phyloP scores from a whole-genome alignment of 2,888 invertebrate genomes.

The Chaitophorus viminalis region DNA sequence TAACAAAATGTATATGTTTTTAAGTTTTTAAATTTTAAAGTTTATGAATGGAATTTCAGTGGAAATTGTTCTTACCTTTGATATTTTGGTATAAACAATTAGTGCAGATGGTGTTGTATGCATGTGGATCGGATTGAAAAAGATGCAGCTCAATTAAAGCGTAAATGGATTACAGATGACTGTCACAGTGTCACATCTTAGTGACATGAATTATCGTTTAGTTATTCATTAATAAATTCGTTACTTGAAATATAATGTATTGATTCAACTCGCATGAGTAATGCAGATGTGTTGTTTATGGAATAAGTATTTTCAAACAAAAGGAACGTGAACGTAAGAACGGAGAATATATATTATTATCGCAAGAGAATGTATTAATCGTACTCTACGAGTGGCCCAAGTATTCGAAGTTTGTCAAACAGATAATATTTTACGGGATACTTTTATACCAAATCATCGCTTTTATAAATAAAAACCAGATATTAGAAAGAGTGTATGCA shows the following conservation, averaged over 20 bases:
- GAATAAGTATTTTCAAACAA: neutral
- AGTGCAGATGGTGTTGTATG: neutral
- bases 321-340: no score
- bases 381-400: no score
- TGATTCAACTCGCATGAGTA: neutral
- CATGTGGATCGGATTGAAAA: neutral
- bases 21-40: neutral
- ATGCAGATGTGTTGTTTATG: neutral
- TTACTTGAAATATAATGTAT: neutral
- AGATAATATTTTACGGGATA: no score
- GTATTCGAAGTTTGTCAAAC: no score
- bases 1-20: no score
- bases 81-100: neutral
- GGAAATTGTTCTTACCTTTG: neutral
- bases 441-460: no score
- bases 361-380: no score
- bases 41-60: neutral
- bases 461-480: no score
- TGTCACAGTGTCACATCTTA: neutral
- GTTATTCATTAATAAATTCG: conserved; percentile 17
- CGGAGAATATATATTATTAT: no score
- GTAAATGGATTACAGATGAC: neutral
- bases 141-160: neutral
- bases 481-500: no score
- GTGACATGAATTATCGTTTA: conserved; percentile 24